phyloP scores from a whole-genome alignment of 2,113 vertebrate species.

The Myxocyprinus asiaticus region DNA sequence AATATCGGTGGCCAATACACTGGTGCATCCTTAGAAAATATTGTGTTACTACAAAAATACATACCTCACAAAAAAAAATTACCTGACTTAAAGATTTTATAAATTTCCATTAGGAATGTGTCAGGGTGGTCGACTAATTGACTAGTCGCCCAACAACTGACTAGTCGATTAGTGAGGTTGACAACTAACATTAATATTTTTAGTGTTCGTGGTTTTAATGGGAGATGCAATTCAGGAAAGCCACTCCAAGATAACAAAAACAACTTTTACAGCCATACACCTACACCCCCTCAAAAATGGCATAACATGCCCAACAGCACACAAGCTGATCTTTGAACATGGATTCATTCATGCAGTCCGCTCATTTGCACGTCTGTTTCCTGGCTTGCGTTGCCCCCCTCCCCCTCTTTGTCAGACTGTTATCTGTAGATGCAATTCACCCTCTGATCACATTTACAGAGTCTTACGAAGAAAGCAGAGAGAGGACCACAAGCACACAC shows the following conservation, averaged over 20 bases:
- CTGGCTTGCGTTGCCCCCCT: constrained; percentile 30
- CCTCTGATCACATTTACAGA: constrained; percentile 10
- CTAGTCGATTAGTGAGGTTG: no score
- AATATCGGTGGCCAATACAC: no score
- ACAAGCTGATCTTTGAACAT: neutral
- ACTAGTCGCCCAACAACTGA: no score
- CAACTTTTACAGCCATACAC: neutral
- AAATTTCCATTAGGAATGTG: no score
- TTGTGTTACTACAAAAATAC: no score
- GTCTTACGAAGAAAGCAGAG: neutral
- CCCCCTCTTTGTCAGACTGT: constrained; percentile 34
- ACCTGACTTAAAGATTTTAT: no score
- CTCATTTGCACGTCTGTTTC: constrained; percentile 28
- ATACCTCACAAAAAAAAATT: no score
- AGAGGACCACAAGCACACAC: neutral
- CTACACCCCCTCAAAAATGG: neutral
- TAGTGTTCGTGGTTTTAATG: no score
- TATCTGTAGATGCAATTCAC: constrained; percentile 32
- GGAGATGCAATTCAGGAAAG: no score
- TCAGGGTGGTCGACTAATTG: no score
- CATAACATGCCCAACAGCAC: neutral
- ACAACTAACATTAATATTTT: no score
- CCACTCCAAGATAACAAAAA: neutral
- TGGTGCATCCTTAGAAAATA: no score
- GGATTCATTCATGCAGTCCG: neutral